phyloP scores from a whole-genome alignment of 2,888 invertebrate species.

The Agrilus cyanescens region DNA sequence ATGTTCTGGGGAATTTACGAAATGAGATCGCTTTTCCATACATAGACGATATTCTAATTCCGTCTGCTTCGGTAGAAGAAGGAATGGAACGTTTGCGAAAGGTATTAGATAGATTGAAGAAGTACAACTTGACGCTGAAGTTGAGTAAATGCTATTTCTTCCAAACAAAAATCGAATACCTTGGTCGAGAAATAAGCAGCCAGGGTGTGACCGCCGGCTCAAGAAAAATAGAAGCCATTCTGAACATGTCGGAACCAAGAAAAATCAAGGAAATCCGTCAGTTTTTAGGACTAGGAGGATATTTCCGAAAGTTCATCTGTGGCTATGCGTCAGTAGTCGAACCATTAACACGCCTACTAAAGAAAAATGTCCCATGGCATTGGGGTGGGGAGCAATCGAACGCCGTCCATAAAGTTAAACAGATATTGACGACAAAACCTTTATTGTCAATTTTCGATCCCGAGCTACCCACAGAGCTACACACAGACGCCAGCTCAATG shows the following conservation, averaged over 20 bases:
- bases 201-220: constrained; percentile 13
- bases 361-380: constrained; percentile 11
- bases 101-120: no score
- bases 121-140: constrained; percentile 14
- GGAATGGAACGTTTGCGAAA: no score
- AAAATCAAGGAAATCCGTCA: constrained; percentile 14
- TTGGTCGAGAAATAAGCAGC: constrained; percentile 14
- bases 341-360: constrained; percentile 12
- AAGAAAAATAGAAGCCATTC: constrained; percentile 13
- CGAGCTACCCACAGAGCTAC: constrained; percentile 15
- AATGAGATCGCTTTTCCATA: no score
- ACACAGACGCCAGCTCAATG: constrained; percentile 20
- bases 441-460: constrained; percentile 20
- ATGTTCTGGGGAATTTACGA: constrained; percentile 19
- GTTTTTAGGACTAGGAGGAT: constrained; percentile 18
- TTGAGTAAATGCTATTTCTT: constrained; percentile 15
- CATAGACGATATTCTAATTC: no score
- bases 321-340: constrained; percentile 13
- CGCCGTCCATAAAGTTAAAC: constrained; percentile 11
- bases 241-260: constrained; percentile 12
- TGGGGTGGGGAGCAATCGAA: constrained; percentile 12
- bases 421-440: constrained; percentile 13
- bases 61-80: no score
- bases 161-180: constrained; percentile 12
- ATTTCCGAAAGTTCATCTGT: constrained; percentile 17